phyloP scores from a whole-genome alignment of 2,113 vertebrate genomes.

The Empidonax alnorum region DNA sequence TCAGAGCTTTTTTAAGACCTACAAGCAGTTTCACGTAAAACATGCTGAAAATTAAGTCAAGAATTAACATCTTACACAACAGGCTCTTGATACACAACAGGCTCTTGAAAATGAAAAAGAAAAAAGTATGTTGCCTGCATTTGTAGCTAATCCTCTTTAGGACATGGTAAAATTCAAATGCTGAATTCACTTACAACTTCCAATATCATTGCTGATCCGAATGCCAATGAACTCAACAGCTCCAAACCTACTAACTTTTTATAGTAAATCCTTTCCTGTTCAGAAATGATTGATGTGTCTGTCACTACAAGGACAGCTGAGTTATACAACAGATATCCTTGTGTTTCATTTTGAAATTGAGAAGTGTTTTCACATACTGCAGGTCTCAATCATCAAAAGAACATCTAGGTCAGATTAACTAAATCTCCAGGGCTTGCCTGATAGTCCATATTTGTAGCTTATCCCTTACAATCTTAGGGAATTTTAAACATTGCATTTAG shows the following conservation, averaged over 20 bases:
- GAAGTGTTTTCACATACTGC: conserved; percentile 77
- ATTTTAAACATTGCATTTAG: conserved; percentile 73
- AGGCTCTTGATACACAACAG: conserved; percentile 60
- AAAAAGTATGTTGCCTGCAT: conserved; percentile 78
- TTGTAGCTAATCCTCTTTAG: conserved; percentile 88
- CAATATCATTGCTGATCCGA: conserved; percentile 75
- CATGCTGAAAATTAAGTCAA: conserved; percentile 50
- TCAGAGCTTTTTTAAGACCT: background rate
- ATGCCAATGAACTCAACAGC: conserved; percentile 78
- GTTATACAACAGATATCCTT: conserved; percentile 67
- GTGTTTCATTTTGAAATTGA: conserved; percentile 81
- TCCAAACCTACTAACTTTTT: conserved; percentile 78
- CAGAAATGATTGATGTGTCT: conserved; percentile 75
- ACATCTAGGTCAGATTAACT: conserved; percentile 89
- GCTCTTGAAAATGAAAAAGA: conserved; percentile 62
- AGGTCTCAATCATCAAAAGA: conserved; percentile 85
- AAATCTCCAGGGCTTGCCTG: conserved; percentile 79
- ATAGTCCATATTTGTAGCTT: conserved; percentile 77
- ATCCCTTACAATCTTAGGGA: conserved; percentile 78
- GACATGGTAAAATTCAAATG: conserved; percentile 78
- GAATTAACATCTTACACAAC: conserved; percentile 71
- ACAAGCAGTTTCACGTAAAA: conserved; percentile 19
- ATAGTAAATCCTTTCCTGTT: conserved; percentile 80
- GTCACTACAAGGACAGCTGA: conserved; percentile 74
- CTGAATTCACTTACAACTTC: conserved; percentile 80